Evolutionary conservation across 2,797 vertebrate genomes (phyloP), one percentile per base, ranked within the genome.

Genomic region (Rhyacichthys aspro): DNA sequence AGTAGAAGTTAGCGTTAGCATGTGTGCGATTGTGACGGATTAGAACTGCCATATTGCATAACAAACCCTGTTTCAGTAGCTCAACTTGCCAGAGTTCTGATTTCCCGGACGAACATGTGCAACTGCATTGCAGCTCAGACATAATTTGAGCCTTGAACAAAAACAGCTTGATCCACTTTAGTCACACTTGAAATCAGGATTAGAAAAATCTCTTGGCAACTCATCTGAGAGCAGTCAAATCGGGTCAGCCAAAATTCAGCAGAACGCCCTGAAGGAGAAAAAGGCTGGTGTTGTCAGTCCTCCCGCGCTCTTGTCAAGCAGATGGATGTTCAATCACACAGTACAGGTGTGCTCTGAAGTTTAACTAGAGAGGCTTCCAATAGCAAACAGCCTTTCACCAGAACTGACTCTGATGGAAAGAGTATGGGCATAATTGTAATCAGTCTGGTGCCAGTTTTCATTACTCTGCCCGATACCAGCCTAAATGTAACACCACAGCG

Each of bases 171-270:
- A 89, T 88, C 83, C 84, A 89, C 82, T 88, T 89, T 84, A 81
- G 84, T 88, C 84, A 86, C 83, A 86, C 86, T 89, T 82, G 70
- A 86, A 86, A 84, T 88, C 83, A 56, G 82, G 82, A 85, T 85
- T 85, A 86, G 79, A 76, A 78, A 82, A 84, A 82, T 81, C 76
- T 89, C 75, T 78, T 85, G 83, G 80, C 80, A 55, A 67, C 62
- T 17, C 67, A 82, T 84, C 66, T 85, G 82, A 86, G 60, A 63
- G 78, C 74, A 78, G 81, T 75, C 76, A 67, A 86, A 86, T 76
- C 79, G 70, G 85, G 87, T 86, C 86, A 79, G 78, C 23, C 5
- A 57, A 67, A 79, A 86, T 81, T 77, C 77, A 19, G 72, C 23
- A 28, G 23, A 28, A 28, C 23, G 23, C 55, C 34, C 12, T 9